Evolutionary conservation across 2,113 vertebrate genomes (phyloP).

Genomic region (Casuarius casuarius): DNA sequence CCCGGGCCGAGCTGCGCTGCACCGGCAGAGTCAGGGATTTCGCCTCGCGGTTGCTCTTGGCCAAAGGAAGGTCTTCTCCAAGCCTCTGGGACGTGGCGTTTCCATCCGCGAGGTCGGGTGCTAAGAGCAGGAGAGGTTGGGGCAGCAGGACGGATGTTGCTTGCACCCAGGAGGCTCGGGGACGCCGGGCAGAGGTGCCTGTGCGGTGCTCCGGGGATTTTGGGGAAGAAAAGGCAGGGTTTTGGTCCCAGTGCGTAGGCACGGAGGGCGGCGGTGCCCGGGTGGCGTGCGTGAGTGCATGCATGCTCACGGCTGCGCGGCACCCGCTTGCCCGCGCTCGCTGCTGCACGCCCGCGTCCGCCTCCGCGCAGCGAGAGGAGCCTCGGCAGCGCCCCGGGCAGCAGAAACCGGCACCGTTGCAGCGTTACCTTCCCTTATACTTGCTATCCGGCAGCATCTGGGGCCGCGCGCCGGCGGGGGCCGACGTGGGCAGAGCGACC

Average conservation of each 20-base stretch:
- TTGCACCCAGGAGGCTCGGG: fast-evolving
- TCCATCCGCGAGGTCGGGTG: not conserved
- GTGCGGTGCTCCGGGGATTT: too few species aligned
- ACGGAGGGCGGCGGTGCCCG: too few species aligned
- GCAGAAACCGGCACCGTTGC: not conserved
- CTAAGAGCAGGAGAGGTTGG: fast-evolving
- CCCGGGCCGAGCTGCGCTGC: not conserved
- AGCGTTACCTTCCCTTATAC: not conserved
- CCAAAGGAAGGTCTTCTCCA: not conserved
- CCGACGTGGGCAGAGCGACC: not conserved
- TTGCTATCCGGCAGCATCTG: not conserved
- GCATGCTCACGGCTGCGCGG: too few species aligned
- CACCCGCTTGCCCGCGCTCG: too few species aligned
- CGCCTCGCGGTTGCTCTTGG: not conserved
- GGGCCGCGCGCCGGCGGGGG: not conserved
- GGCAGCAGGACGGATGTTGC: not conserved
- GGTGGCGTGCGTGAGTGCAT: too few species aligned
- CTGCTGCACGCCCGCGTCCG: not conserved
- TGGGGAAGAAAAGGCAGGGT: too few species aligned
- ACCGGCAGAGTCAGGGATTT: not conserved
- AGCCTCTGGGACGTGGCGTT: fast-evolving
- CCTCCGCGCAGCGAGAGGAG: not conserved
- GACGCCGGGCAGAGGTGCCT: not conserved
- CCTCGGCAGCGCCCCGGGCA: not conserved
- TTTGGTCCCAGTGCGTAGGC: not conserved